A percentile compares a stretch with the other conserved stretches of the same genome.
phyloP scores from a whole-genome alignment of 2,888 invertebrate genomes.

The Sthenelais limicola region DNA sequence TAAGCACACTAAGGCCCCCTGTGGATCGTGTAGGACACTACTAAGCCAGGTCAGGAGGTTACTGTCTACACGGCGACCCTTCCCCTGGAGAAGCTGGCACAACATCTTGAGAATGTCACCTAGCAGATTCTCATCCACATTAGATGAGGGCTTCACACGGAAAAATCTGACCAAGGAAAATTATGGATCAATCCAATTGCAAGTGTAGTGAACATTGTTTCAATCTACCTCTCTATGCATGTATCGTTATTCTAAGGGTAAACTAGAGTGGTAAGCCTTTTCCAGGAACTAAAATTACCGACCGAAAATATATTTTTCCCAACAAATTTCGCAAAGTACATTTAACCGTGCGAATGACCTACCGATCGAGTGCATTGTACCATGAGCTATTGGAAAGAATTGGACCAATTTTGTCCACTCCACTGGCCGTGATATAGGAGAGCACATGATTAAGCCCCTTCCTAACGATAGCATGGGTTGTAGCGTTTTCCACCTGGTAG shows the following conservation, averaged over 20 bases:
- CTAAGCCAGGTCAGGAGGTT: constrained; percentile 62
- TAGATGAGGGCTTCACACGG: constrained; percentile 62
- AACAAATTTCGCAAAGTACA: too few species aligned
- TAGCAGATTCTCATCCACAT: constrained; percentile 66
- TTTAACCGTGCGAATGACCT: too few species aligned
- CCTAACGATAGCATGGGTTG: constrained; percentile 57
- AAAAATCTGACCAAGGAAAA: constrained; percentile 62
- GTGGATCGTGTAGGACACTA: constrained; percentile 62
- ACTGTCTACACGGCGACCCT: constrained; percentile 57
- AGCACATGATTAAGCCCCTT: constrained; percentile 41
- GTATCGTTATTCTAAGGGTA: too few species aligned
- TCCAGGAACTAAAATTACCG: too few species aligned
- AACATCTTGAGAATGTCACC: constrained; percentile 63
- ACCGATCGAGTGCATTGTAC: constrained; percentile 63
- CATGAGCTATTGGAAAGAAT: constrained; percentile 60
- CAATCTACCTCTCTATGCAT: too few species aligned
- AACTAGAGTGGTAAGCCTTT: too few species aligned
- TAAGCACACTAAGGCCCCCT: constrained; percentile 65
- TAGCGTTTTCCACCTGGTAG: constrained; percentile 63
- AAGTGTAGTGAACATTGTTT: too few species aligned
- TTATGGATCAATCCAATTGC: too few species aligned
- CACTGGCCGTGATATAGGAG: constrained; percentile 43
- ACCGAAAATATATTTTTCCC: too few species aligned
- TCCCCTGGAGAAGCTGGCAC: constrained; percentile 52
- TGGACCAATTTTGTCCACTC: constrained; percentile 49